A percentile compares a stretch with the other conserved stretches of the same genome.
phyloP scores from a whole-genome alignment of 2,888 invertebrate genomes.

The Drosophila anomalata region DNA sequence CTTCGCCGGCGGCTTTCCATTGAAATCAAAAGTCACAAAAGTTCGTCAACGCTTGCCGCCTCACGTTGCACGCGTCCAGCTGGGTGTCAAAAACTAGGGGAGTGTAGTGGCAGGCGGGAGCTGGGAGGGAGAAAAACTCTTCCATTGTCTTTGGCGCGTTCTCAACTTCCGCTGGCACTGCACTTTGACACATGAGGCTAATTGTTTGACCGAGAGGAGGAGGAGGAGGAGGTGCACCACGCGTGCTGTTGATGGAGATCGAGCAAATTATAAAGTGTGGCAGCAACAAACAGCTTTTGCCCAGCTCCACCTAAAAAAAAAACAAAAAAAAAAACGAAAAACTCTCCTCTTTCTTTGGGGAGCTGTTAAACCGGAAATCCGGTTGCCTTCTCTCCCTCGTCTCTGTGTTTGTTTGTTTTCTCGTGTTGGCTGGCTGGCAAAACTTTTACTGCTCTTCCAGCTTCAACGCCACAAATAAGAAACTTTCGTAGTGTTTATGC shows the following conservation, averaged over 20 bases:
- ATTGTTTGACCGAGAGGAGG: slow-evolving; percentile 56
- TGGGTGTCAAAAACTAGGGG: background rate
- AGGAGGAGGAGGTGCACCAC: slow-evolving; percentile 44
- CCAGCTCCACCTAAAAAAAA: background rate
- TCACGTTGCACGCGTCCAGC: slow-evolving; percentile 63
- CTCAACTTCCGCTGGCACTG: slow-evolving; percentile 61
- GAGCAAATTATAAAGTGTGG: slow-evolving; percentile 71
- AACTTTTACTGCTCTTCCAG: slow-evolving; percentile 58
- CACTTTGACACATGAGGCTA: slow-evolving; percentile 75
- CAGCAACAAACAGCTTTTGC: slow-evolving; percentile 32
- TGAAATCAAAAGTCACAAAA: slow-evolving; percentile 59
- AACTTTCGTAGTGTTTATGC: slow-evolving; percentile 53
- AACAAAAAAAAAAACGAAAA: background rate
- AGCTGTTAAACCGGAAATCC: slow-evolving; percentile 72
- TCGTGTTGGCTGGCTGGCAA: slow-evolving; percentile 40
- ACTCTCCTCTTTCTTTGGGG: slow-evolving; percentile 19
- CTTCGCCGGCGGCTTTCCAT: slow-evolving; percentile 32
- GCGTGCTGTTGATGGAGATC: slow-evolving; percentile 55
- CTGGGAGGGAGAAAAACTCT: slow-evolving; percentile 11
- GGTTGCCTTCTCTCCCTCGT: slow-evolving; percentile 37
- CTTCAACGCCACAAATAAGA: slow-evolving; percentile 32
- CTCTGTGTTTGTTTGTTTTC: slow-evolving; percentile 45
- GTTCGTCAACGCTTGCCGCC: slow-evolving; percentile 68
- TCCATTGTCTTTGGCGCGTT: slow-evolving; percentile 53
- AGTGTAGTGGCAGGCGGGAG: no score